These are phyloP conservation scores for Molothrus aeneus DNA, from an alignment of 2,797 vertebrate species.

Conservation along the genomic window DNA sequence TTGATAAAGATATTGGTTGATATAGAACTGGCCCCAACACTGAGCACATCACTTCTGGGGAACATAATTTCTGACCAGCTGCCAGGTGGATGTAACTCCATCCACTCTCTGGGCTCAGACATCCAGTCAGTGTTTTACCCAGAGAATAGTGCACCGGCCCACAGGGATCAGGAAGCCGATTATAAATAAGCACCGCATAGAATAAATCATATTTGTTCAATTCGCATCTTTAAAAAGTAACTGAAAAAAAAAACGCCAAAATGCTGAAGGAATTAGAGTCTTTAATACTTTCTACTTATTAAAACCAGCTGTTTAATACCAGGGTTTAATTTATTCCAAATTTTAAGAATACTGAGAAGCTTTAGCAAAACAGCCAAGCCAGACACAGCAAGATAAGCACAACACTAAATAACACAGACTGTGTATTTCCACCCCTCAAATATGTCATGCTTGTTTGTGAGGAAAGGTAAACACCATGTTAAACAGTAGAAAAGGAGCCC, in stretches of 20 bases:
- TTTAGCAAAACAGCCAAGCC: neutral
- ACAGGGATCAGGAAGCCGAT: neutral
- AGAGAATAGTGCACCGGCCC: no score
- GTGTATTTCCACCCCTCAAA: neutral
- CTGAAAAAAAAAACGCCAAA: neutral
- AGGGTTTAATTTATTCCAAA: neutral
- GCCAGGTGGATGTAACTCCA: neutral
- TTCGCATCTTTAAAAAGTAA: neutral
- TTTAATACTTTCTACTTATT: neutral
- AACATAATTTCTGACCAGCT: neutral
- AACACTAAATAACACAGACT: neutral
- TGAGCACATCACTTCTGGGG: neutral
- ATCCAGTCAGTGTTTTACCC: neutral
- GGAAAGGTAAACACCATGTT: neutral
- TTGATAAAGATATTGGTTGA: neutral
- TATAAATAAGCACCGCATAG: neutral
- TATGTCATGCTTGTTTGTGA: neutral
- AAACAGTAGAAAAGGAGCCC: neutral
- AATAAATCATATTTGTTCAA: neutral
- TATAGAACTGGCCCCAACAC: neutral
- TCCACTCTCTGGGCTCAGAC: neutral
- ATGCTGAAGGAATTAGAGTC: neutral
- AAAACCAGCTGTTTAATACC: neutral
- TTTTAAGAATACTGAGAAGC: neutral
- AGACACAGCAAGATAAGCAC: neutral